Evolutionary conservation across 2,113 vertebrate genomes (phyloP), one percentile per base, ranked within the genome.

Genomic region (Colinus virginianus): DNA sequence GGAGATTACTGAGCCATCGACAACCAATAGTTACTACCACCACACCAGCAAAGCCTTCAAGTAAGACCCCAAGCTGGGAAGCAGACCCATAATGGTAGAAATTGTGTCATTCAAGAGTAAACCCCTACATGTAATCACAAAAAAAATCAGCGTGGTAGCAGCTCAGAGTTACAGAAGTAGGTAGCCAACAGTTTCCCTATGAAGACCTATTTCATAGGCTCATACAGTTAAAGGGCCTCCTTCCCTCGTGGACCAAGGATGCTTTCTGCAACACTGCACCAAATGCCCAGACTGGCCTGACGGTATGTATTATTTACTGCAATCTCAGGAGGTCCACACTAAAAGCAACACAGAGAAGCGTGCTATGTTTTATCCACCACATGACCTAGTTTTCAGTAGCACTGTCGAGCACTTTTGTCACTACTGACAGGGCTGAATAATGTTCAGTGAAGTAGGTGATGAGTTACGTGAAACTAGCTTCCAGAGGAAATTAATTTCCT

Each of bases 401-500:
- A 94, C 94, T 81, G 69, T 75, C 86, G 86, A 93, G 81, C 40
- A 43, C 91, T 94, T 95, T 62, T 63, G 78, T 90, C 71, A 85
- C 78, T 23, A 88, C 81, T 51, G 51, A 87, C 90, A 84, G 88
- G 59, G 74, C 78, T 91, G 83, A 94, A 70, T 90, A 92, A 87
- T 55, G 72, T 61, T 95, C 78, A 58, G 66, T 66, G 75, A 92
- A 90, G 90, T 34, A 76, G 82, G 75, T 80, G 84, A 81, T 82
- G 89, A 96, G 95, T 84, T 93, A 55, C 7, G 6, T 28, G 84
- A 78, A 94, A 68, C 77, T 42, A 32, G 42, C 17, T 93, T 93
- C 78, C 88, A 93, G 83, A 72, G 88, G 84, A 93, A 96, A 91
- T 92, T 74, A 92, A 94, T 86, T 93, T 87, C 63, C 40, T 75